Evolutionary conservation across 2,113 vertebrate genomes (phyloP).

Genomic region (Myxocyprinus asiaticus): DNA sequence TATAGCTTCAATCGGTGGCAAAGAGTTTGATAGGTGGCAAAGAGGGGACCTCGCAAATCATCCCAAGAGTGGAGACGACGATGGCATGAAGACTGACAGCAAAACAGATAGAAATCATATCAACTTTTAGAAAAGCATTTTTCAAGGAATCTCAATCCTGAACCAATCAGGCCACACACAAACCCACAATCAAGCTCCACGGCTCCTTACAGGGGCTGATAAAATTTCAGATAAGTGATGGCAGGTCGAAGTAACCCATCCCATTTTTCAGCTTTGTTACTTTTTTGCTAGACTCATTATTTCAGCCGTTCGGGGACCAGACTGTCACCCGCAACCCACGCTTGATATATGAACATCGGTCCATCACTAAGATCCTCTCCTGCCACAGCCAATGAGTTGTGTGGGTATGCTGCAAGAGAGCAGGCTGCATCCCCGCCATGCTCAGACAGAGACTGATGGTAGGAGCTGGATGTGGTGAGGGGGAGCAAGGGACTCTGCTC

Average conservation of each 20-base stretch:
- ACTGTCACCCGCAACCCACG: conserved; percentile 71
- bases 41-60: conserved; percentile 26
- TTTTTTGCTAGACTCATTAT: conserved; percentile 77
- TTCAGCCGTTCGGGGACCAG: conserved; percentile 71
- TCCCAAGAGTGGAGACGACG: no score
- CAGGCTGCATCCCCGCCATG: conserved; percentile 63
- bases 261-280: conserved; percentile 76
- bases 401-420: conserved; percentile 50
- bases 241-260: conserved; percentile 55
- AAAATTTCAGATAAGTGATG: conserved; percentile 40
- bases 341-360: conserved; percentile 77
- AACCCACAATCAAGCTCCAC: not conserved
- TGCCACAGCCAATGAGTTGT: conserved; percentile 69
- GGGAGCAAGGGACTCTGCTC: conserved; percentile 73
- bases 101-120: conserved; percentile 33
- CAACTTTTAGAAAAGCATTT: conserved; percentile 30
- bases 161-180: conserved; percentile 39
- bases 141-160: conserved; percentile 27
- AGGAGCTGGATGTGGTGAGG: conserved; percentile 66
- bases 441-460: conserved; percentile 77
- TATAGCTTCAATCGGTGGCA: not conserved
- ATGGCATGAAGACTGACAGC: conserved; percentile 14
- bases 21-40: conserved; percentile 2
- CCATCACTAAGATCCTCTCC: conserved; percentile 76
- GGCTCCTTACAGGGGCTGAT: conserved; percentile 22